Evolutionary conservation across 1,140 invertebrate genomes (phyloP).

Genomic region (Drosophila bocki): DNA sequence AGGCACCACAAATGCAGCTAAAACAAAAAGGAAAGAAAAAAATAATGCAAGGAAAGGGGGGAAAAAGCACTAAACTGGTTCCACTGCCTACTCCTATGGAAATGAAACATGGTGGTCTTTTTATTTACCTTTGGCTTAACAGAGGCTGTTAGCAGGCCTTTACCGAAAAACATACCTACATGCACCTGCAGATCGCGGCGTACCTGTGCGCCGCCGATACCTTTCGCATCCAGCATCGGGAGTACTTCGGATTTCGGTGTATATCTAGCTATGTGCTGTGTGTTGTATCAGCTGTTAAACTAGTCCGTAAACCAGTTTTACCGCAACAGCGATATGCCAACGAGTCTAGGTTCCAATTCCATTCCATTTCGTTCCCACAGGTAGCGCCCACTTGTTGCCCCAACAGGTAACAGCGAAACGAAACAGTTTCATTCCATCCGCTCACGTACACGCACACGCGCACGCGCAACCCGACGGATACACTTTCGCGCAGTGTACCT

Average conservation of each 20-base stretch:
- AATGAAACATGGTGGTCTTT: conserved; percentile 74
- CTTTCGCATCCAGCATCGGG: conserved; percentile 33
- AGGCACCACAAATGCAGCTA: conserved; percentile 32
- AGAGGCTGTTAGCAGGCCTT: conserved; percentile 65
- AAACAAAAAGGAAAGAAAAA: conserved; percentile 44
- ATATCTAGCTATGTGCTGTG: conserved; percentile 20
- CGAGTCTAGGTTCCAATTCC: conserved; percentile 26
- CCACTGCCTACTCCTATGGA: conserved; percentile 51
- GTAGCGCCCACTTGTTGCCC: conserved; percentile 56
- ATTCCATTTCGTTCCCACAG: conserved; percentile 12
- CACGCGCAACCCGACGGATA: not conserved
- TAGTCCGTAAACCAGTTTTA: conserved; percentile 53
- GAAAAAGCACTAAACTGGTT: conserved; percentile 64
- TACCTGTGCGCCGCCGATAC: conserved; percentile 40
- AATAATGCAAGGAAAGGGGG: conserved; percentile 16
- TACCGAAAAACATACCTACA: conserved; percentile 23
- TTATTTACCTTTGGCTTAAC: conserved; percentile 68
- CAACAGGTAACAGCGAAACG: conserved; percentile 23
- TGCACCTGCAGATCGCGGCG: conserved; percentile 72
- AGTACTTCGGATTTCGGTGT: conserved; percentile 16
- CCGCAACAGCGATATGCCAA: conserved; percentile 50
- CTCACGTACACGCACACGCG: not conserved
- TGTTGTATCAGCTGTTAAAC: conserved; percentile 61
- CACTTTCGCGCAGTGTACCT: conserved; percentile 23
- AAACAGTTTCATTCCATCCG: conserved; percentile 43